Base-by-base conservation (phyloP, 1,140 invertebrate species). In the Camponotus vicinus region DNA sequence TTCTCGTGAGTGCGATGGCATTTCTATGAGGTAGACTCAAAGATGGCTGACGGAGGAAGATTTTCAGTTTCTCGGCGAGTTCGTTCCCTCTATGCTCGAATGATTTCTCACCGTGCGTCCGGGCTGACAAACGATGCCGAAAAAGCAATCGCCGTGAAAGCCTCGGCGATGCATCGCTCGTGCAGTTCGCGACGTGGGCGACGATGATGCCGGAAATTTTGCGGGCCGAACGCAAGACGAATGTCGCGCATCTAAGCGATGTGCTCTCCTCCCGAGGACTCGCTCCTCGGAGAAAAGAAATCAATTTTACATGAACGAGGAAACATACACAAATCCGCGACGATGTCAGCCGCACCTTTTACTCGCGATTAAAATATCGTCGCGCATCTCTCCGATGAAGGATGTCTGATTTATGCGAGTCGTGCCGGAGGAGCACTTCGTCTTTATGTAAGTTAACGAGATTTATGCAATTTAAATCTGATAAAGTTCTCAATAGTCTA, bases 141-240 rank as follows among this genome's bases (percentile, higher is more conserved):
- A 87, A 88, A 92, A 92, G 91, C 91, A 92, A 92, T 92, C 91
- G 90, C 91, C 91, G 89, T 92, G 91, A 92, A 92, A 92, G 91
- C 91, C 59, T 85, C 80, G 63, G 69, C 55, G 57, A 59, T 71
- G 69, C 55, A 61, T 27, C 40, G 11, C 27, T 71, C 55, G 79
- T 45, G 55, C 79, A 55, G 37, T 70, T n/a, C 77, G 59, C 52
- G 73, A 57, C 45, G 61, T 32, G 73, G 45, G 37, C 80, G 61
- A 78, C 49, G 82, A 66, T 78, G 73, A 85, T 66, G 73, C 73
- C 21, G 61, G 73, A 85, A 77, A 85, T 85, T 85, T 66, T 40
- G 63, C 69, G 79, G 40, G 3, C 69, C 18, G 69, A 83, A 75
- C 79, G 57, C 79, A 83, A 83, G 69, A 83, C 82, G 37, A 64